Conservation (phyloP, 2,113 vertebrate genomes). For the Columba livia region DNA sequence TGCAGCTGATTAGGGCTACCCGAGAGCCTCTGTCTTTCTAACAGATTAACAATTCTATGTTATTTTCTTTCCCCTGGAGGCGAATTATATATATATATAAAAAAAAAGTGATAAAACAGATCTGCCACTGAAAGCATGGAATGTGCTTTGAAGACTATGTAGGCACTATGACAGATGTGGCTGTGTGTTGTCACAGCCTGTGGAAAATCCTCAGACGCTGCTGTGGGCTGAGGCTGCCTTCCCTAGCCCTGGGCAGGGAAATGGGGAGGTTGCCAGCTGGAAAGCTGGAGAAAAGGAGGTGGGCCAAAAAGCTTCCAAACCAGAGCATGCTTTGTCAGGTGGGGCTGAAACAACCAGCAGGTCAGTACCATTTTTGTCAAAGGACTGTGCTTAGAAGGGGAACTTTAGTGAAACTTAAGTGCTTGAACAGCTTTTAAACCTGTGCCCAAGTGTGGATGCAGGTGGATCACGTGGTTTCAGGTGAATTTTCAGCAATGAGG, state of each 20-base stretch:
- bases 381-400: neutral
- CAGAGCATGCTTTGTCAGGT: neutral
- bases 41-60: neutral
- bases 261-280: rapidly evolving
- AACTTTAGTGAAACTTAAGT: neutral
- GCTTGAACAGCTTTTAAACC: neutral
- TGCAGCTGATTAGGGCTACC: neutral
- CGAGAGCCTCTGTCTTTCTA: neutral
- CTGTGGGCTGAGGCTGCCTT: neutral
- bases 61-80: neutral
- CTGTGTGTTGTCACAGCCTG: neutral
- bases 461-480: rapidly evolving
- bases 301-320: neutral
- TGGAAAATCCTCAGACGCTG: neutral
- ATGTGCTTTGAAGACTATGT: neutral
- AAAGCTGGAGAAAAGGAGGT: neutral
- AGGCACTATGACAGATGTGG: neutral
- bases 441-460: rapidly evolving
- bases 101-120: rapidly evolving
- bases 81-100: neutral
- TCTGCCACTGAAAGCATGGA: neutral
- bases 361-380: neutral
- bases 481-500: neutral
- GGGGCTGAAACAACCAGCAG: neutral
- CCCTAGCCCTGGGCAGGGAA: rapidly evolving